A percentile compares a stretch with the other conserved stretches of the same genome.
phyloP scores from a whole-genome alignment of 2,797 vertebrate genomes.

The Typhlichthys subterraneus region DNA sequence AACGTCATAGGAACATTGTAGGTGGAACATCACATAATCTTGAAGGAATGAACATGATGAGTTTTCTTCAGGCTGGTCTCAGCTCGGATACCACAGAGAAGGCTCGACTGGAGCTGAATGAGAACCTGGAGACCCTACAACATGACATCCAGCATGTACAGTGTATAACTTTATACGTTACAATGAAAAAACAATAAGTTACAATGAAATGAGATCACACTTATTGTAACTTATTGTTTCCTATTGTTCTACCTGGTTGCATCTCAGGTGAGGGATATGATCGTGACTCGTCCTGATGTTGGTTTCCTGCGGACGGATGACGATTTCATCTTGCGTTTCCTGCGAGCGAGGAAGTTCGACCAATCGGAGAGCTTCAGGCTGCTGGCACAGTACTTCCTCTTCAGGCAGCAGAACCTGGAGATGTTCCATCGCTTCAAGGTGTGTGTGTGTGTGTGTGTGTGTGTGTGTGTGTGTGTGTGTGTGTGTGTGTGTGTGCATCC shows the following conservation, averaged over 20 bases:
- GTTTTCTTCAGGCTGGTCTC: slow-evolving; percentile 91
- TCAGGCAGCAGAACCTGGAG: slow-evolving; percentile 97
- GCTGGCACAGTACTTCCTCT: slow-evolving; percentile 97
- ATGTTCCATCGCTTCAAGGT: slow-evolving; percentile 99
- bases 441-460: background rate
- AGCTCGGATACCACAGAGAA: slow-evolving; percentile 95
- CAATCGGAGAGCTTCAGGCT: slow-evolving; percentile 94
- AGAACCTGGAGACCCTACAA: slow-evolving; percentile 95
- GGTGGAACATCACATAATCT: background rate
- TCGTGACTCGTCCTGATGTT: slow-evolving; percentile 96
- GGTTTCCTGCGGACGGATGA: slow-evolving; percentile 97
- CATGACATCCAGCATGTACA: slow-evolving; percentile 90
- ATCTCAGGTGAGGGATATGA: slow-evolving; percentile 91
- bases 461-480: slow-evolving; percentile 7
- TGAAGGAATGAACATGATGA: slow-evolving; percentile 76
- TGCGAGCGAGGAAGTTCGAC: slow-evolving; percentile 95
- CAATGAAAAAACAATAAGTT: too few species aligned
- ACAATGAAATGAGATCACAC: background rate
- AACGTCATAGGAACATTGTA: too few species aligned
- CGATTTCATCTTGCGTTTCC: slow-evolving; percentile 95
- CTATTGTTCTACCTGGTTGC: background rate
- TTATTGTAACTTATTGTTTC: background rate
- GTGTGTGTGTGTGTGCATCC: background rate
- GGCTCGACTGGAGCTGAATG: slow-evolving; percentile 93
- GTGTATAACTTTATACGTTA: background rate